Base-by-base conservation (phyloP, 1,140 invertebrate species). In the Telenomus remus region DNA sequence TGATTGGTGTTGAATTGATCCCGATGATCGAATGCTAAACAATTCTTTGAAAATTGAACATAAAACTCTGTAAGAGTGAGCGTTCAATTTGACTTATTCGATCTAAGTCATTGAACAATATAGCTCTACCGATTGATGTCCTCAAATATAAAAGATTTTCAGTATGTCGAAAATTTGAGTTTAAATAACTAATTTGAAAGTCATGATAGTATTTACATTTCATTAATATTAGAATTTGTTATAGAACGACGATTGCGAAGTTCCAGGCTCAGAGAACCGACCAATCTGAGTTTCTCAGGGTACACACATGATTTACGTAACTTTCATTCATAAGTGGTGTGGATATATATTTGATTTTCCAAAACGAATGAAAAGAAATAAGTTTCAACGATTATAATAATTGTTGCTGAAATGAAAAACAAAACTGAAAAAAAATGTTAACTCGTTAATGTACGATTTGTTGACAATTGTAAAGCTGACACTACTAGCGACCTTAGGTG, bases 401-500 rank as follows among this genome's bases (percentile, higher is more conserved):
- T 61, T 74, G 63, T 74, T 66, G 51, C 44, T 56, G 55, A 51
- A 63, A 61, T 27, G 55, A 51, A 63, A 61, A 3, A 27, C 19
- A 27, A 27, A 1, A 3, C 19, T 27, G 19, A 27, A 27, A 27
- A n/a, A 6, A 42, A 35, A 56, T 66, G 50, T 74, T 66, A 15
- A 66, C 27, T 51, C 47, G 53, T 75, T 75, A 64, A 37, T 68
- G 59, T 56, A 57, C 48, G 47, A 61, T 74, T 51, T 60, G 60
- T 59, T 74, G 39, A 66, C 16, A 56, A 56, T 27, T 61, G 13
- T 66, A 61, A 65, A 44, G 44, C 44, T 59, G 50, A 57, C 34
- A 12, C 19, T 27, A 27, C 19, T 27, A 27, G 19, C 19, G 19
- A 27, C 19, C 19, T 64, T 74, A 73, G 56, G 39, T 66, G 47